Conservation (phyloP, 2,797 vertebrate genomes). For the Peromyscus aztecus region DNA sequence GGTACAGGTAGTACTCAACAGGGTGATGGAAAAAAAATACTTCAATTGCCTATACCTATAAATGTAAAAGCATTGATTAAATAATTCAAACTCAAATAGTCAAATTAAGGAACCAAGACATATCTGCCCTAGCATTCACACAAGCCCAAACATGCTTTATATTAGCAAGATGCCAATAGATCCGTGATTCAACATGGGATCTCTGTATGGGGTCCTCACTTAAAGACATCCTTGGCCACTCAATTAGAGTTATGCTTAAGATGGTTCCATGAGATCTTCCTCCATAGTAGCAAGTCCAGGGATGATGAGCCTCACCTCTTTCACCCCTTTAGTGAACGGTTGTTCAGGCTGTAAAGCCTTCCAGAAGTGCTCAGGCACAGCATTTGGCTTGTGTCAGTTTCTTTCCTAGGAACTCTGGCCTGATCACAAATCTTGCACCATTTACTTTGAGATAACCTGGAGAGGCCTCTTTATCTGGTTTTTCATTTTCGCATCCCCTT, state of each 20-base stretch:
- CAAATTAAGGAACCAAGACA: not conserved
- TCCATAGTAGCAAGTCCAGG: not conserved
- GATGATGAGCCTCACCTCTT: not conserved
- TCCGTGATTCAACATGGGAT: not conserved
- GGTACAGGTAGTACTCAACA: not conserved
- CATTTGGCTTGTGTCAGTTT: not conserved
- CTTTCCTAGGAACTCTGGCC: not conserved
- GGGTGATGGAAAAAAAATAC: not conserved
- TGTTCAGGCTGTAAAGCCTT: not conserved
- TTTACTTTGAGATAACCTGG: not conserved
- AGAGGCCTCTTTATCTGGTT: not conserved
- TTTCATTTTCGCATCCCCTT: not conserved
- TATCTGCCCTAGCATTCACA: not conserved
- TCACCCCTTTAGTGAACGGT: not conserved
- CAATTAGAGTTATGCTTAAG: not conserved
- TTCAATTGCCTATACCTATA: not conserved
- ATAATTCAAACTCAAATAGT: not conserved
- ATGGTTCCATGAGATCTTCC: not conserved
- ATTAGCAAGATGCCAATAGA: not conserved
- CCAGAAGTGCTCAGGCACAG: not conserved
- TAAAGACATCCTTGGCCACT: not conserved
- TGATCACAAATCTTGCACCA: not conserved
- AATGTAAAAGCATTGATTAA: not conserved
- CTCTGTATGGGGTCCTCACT: not conserved
- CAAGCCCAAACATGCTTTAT: not conserved